Conservation (phyloP, 2,888 invertebrate species). For the Eurois occulta region DNA sequence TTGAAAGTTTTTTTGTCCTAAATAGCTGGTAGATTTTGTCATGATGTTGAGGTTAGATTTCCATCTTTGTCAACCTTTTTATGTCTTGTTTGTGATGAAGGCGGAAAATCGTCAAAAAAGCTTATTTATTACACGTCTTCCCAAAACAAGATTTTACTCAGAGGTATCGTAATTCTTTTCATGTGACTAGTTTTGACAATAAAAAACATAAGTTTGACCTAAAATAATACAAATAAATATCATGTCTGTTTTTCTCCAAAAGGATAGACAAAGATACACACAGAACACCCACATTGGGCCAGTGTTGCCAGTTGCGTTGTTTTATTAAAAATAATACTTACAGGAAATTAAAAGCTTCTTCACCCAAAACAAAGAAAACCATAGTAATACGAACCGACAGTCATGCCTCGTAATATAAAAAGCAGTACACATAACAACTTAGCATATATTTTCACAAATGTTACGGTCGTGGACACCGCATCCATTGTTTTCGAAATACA, state of each 20-base stretch:
- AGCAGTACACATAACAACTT: conserved; percentile 42
- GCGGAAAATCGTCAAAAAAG: background rate
- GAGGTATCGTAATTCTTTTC: background rate
- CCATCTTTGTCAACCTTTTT: conserved; percentile 30
- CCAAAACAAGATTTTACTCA: background rate
- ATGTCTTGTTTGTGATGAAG: conserved; percentile 13
- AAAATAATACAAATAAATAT: background rate
- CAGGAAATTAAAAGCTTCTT: conserved; percentile 6
- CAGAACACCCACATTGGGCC: background rate
- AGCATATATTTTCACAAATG: conserved; percentile 52
- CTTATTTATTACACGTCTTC: background rate
- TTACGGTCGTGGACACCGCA: conserved; percentile 47
- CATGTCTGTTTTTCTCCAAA: background rate
- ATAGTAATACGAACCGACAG: conserved; percentile 7
- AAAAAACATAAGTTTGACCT: background rate
- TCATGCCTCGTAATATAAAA: conserved; percentile 27
- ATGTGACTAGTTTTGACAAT: background rate
- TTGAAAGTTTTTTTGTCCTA: conserved; percentile 75
- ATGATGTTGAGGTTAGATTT: conserved; percentile 46
- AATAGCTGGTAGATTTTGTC: conserved; percentile 54
- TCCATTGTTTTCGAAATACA: conserved; percentile 64
- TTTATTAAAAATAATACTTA: background rate
- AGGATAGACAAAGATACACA: background rate
- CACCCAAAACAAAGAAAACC: conserved; percentile 32
- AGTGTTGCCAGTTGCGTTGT: background rate